These are phyloP conservation scores for Ceraclea dissimilis DNA, from an alignment of 2,888 invertebrate species.

Conservation along the genomic window DNA sequence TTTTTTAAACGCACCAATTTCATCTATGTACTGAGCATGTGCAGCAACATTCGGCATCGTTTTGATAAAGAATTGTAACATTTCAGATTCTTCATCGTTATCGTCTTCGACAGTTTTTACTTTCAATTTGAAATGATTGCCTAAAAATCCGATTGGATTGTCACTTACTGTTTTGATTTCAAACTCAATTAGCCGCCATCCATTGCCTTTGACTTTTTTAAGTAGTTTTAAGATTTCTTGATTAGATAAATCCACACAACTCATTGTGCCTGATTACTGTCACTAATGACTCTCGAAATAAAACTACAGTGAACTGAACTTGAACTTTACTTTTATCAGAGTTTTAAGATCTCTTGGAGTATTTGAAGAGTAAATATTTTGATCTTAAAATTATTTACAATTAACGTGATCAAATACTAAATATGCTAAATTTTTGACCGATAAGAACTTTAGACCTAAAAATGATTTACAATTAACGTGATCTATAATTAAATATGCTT, in stretches of 20 bases:
- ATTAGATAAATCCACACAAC: neutral
- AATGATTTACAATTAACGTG: too few relatives aligned
- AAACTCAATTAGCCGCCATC: slow-evolving; percentile 9
- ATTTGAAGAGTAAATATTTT: too few relatives aligned
- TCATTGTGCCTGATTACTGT: neutral
- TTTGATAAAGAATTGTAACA: slow-evolving; percentile 28
- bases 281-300: too few relatives aligned
- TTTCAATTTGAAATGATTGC: slow-evolving; percentile 28
- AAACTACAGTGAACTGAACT: too few relatives aligned
- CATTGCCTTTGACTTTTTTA: slow-evolving; percentile 23
- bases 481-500: too few relatives aligned
- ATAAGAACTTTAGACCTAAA: too few relatives aligned
- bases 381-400: too few relatives aligned
- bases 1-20: slow-evolving; percentile 28
- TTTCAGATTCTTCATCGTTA: slow-evolving; percentile 15
- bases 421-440: too few relatives aligned
- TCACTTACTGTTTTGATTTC: slow-evolving; percentile 19
- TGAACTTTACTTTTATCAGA: too few relatives aligned
- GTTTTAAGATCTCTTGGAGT: too few relatives aligned
- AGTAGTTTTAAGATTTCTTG: slow-evolving; percentile 13
- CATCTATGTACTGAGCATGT: slow-evolving; percentile 24
- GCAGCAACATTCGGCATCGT: slow-evolving; percentile 25
- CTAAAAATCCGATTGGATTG: slow-evolving; percentile 28
- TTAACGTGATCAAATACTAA: too few relatives aligned
- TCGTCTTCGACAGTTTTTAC: slow-evolving; percentile 20